Conservation (phyloP, 2,797 vertebrate species). For the Neosilurus hyrtlii region DNA sequence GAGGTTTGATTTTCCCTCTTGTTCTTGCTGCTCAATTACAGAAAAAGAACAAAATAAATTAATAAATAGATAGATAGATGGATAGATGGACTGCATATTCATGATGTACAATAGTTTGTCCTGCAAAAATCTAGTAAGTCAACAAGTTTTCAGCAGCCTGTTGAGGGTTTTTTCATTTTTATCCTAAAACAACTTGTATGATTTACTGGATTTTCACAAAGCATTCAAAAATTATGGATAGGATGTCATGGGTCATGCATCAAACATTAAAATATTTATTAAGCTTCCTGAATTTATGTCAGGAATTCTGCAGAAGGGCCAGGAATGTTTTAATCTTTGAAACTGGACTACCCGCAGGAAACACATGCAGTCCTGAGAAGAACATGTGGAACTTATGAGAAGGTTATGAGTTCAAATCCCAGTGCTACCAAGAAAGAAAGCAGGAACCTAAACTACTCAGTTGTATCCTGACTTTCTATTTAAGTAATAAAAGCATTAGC, state of each 20-base stretch:
- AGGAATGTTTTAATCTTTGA: neutral
- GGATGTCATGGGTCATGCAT: neutral
- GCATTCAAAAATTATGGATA: neutral
- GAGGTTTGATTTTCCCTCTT: neutral
- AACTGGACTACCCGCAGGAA: neutral
- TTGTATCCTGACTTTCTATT: no score
- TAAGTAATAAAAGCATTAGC: neutral
- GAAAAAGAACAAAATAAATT: neutral
- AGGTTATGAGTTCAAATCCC: neutral
- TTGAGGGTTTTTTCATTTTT: no score
- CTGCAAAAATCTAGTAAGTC: no score
- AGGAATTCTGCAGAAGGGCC: neutral
- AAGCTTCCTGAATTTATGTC: no score
- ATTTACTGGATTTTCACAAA: no score
- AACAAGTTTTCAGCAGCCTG: no score
- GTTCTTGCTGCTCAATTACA: slow-evolving; percentile 16
- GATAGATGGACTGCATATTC: neutral
- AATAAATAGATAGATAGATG: no score
- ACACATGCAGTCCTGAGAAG: neutral
- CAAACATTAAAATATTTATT: neutral
- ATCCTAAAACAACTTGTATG: no score
- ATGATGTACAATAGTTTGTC: no score
- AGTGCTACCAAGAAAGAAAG: neutral
- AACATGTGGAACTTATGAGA: neutral
- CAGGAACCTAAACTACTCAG: neutral